These are phyloP conservation scores for Calyptommatus sinebrachiatus DNA, from an alignment of 2,113 vertebrate genomes.

Conservation along the genomic window DNA sequence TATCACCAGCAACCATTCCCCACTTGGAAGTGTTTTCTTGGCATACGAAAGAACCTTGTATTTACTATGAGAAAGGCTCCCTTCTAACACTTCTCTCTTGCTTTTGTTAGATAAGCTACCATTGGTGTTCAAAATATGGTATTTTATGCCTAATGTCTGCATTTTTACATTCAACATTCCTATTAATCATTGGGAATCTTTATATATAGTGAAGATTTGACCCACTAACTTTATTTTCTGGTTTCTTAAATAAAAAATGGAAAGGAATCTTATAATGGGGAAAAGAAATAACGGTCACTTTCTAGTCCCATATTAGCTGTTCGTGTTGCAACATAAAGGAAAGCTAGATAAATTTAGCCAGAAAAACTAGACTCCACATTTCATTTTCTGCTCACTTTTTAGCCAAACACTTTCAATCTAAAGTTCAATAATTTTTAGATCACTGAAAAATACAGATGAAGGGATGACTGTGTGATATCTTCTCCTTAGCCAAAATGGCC, in stretches of 20 bases:
- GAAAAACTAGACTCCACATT: conserved; percentile 33
- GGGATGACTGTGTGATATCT: conserved; percentile 48
- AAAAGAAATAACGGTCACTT: conserved; percentile 21
- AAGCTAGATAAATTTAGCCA: conserved; percentile 39
- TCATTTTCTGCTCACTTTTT: conserved; percentile 42
- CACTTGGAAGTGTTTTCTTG: too few species aligned
- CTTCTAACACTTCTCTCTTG: too few species aligned
- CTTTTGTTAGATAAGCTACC: too few species aligned
- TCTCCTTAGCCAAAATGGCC: conserved; percentile 58
- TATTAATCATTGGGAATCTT: conserved; percentile 5
- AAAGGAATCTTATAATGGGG: conserved; percentile 34
- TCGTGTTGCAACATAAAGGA: conserved; percentile 50
- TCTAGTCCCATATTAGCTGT: conserved; percentile 35
- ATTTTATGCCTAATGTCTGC: too few species aligned
- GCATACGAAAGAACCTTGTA: too few species aligned
- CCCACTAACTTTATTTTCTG: conserved; percentile 3
- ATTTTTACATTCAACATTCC: neutral
- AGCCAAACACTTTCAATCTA: conserved; percentile 52
- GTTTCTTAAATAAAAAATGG: conserved; percentile 20
- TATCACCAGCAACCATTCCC: too few species aligned
- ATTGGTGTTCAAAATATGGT: too few species aligned
- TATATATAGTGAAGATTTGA: neutral
- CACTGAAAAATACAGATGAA: conserved; percentile 50
- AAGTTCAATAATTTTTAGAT: conserved; percentile 64
- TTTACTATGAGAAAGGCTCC: too few species aligned